Conservation (phyloP, 2,113 vertebrate genomes). For the Scalopus aquaticus region DNA sequence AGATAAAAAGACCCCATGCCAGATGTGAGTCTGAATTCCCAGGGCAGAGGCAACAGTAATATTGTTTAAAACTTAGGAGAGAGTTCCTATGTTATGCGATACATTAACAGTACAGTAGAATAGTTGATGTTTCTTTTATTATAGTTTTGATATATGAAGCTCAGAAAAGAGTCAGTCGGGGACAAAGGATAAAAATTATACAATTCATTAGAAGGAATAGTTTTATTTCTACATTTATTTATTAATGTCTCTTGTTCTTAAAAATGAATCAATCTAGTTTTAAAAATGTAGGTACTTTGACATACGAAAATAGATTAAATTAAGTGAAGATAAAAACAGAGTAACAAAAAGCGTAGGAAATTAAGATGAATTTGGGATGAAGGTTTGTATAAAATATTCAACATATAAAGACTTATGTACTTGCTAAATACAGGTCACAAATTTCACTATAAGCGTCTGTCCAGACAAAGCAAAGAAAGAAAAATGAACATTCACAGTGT, state of each 20-base stretch:
- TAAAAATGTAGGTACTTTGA: not conserved
- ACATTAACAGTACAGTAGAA: not conserved
- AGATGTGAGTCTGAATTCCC: not conserved
- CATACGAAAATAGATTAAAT: constrained; percentile 14
- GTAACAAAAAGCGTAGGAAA: not conserved
- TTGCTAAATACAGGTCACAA: not conserved
- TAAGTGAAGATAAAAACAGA: not conserved
- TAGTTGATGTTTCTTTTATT: constrained; percentile 9
- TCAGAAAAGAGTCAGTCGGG: not conserved
- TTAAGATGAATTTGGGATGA: constrained; percentile 32
- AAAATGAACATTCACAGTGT: not conserved
- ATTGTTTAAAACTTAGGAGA: constrained; percentile 25
- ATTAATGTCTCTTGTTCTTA: not conserved
- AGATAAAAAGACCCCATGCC: not conserved
- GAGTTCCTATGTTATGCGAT: not conserved
- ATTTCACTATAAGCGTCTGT: not conserved
- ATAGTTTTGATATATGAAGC: not conserved
- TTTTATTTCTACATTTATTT: constrained; percentile 37
- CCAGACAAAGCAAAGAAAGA: not conserved
- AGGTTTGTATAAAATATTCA: constrained; percentile 48
- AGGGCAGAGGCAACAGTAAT: not conserved
- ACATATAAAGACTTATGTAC: not conserved
- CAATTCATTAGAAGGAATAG: constrained; percentile 3
- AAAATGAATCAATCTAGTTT: constrained; percentile 28
- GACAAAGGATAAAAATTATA: not conserved